Base-by-base conservation (phyloP, 2,888 invertebrate species). In the Abscondita cerata region DNA sequence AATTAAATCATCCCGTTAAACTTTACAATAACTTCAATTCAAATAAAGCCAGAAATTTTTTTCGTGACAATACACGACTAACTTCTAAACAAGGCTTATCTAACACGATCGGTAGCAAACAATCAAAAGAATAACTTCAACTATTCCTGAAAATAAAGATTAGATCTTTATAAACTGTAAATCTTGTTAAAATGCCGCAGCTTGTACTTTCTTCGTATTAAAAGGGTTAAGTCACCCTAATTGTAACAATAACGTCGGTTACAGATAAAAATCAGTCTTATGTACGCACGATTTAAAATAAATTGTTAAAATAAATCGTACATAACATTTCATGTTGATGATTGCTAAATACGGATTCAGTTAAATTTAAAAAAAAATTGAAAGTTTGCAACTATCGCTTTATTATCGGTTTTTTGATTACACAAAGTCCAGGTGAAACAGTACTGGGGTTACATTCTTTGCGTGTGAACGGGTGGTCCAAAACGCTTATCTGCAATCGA, bases 391-490 rank as follows among this genome's bases (percentile, higher is more conserved):
- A 41, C 16, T 34, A 57, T 16, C 13, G 38, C 25, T 4, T 36
- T 34, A 18, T 38, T 36, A 56, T 56, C 38, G 16, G 25, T 18
- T 47, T 47, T 34, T 33, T 56, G 57, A 47, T 40, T 53, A 48
- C 48, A 54, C 44, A 25, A 40, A 16, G 54, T 57, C 62, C 62
- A 62, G 62, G 62, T 62, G 62, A 62, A 62, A 62, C 58, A 46
- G 56, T 61, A 46, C 31, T 59, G 63, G 59, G 59, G 63, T 63
- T 63, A 59, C n/a, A 57, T 59, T 52, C 63, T 55, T 59, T 63
- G 59, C 63, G 63, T 63, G 63, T 59, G 63, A 63, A 63, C 63
- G 63, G 63, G 63, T 63, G 63, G 63, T 63, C 63, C 52, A 55
- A 52, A 50, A 51, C 54, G 48, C 61, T 63, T 63, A 63, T 63